Percentiles rank a stretch among this genome's conserved stretches.
Evolutionary conservation across 1,140 invertebrate species (phyloP).

Genomic region (Dufourea novaeangliae): DNA sequence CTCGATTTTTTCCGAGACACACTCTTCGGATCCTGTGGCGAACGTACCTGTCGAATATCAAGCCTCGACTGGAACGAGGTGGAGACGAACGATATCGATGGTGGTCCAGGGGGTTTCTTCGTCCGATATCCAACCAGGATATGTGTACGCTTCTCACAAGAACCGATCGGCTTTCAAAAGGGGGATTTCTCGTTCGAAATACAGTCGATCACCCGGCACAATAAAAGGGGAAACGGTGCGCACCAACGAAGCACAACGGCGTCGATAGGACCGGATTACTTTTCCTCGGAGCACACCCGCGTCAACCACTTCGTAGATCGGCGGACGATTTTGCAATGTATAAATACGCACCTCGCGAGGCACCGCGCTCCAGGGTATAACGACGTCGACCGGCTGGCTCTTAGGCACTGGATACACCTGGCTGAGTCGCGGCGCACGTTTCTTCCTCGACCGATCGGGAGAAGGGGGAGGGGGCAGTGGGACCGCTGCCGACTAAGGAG

Average conservation of each 20-base stretch:
- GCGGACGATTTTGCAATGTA: constrained; percentile 60
- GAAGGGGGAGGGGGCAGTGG: constrained; percentile 68
- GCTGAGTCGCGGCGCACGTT: constrained; percentile 64
- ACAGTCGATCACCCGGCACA: constrained; percentile 46
- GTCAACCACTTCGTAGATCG: constrained; percentile 35
- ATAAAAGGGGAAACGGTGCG: constrained; percentile 30
- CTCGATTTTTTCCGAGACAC: neutral
- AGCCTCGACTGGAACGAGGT: constrained; percentile 18
- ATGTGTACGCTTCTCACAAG: constrained; percentile 51
- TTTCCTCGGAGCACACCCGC: constrained; percentile 43
- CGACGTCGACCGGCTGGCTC: constrained; percentile 66
- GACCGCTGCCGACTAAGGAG: constrained; percentile 76
- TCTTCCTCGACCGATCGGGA: constrained; percentile 78
- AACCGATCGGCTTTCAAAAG: neutral
- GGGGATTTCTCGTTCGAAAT: too few relatives aligned
- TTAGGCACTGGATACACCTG: constrained; percentile 69
- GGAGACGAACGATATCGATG: too few relatives aligned
- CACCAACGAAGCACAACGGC: constrained; percentile 37
- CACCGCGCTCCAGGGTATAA: constrained; percentile 56
- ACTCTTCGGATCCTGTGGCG: neutral
- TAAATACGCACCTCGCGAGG: constrained; percentile 55
- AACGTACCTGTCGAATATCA: constrained; percentile 38
- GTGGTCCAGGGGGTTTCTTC: too few relatives aligned
- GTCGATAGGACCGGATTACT: neutral
- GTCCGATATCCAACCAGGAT: constrained; percentile 32